Conservation (phyloP, 1,140 invertebrate species). For the Zaprionus gabonicus region DNA sequence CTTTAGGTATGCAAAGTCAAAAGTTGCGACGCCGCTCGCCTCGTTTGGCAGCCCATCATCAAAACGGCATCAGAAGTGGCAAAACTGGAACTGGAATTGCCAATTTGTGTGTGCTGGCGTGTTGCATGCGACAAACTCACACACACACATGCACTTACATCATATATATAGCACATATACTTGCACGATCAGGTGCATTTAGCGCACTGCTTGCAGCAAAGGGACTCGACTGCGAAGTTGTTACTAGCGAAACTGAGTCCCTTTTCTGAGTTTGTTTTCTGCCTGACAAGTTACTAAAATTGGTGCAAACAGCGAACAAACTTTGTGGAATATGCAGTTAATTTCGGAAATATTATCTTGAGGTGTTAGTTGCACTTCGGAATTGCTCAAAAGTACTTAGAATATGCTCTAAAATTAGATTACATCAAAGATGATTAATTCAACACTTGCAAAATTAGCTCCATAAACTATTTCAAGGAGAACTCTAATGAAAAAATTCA, state of each 20-base stretch:
- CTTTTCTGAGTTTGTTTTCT: conserved; percentile 5
- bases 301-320: background rate
- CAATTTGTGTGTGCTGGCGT: conserved; percentile 60
- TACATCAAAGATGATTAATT: no score
- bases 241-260: background rate
- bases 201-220: background rate
- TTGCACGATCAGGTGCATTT: background rate
- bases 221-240: background rate
- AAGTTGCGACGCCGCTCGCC: conserved; percentile 46
- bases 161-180: conserved; percentile 1
- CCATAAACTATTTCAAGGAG: no score
- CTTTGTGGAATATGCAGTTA: background rate
- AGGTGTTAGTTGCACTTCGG: no score
- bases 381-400: no score
- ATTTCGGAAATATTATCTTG: background rate
- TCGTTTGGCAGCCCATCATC: conserved; percentile 57
- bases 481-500: no score
- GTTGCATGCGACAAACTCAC: conserved; percentile 21
- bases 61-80: conserved; percentile 73
- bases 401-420: no score
- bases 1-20: conserved; percentile 59
- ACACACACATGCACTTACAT: conserved; percentile 3
- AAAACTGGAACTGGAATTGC: conserved; percentile 77
- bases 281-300: conserved; percentile 21
- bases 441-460: no score